phyloP scores from a whole-genome alignment of 2,797 vertebrate species.

The Xenops minutus region DNA sequence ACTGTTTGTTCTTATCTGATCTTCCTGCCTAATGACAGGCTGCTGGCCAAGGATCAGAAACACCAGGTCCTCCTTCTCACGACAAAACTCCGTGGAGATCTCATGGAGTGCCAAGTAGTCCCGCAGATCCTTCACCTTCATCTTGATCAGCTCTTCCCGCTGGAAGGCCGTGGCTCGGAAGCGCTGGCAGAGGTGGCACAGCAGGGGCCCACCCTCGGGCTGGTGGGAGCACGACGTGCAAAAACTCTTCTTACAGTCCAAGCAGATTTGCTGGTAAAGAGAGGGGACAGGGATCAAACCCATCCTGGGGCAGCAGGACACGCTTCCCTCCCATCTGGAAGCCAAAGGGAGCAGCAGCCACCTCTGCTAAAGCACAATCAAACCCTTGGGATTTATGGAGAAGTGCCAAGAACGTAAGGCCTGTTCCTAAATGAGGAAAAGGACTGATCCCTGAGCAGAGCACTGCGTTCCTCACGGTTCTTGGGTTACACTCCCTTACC shows the following conservation, averaged over 20 bases:
- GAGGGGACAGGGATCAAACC: neutral
- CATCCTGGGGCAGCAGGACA: neutral
- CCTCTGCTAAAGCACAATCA: neutral
- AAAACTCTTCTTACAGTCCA: constrained; percentile 81
- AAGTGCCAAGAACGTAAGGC: neutral
- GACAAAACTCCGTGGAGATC: constrained; percentile 88
- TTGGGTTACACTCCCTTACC: neutral
- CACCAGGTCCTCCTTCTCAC: constrained; percentile 95
- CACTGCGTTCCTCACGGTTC: neutral
- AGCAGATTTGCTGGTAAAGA: constrained; percentile 73
- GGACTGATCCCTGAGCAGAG: neutral
- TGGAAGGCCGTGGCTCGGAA: constrained; percentile 77
- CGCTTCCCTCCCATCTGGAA: neutral
- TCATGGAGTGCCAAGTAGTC: constrained; percentile 92
- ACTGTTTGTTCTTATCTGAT: constrained; percentile 48
- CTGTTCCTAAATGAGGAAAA: neutral
- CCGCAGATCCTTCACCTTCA: constrained; percentile 92
- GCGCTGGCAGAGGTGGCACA: constrained; percentile 78
- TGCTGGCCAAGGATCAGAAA: constrained; percentile 88
- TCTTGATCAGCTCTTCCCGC: constrained; percentile 80
- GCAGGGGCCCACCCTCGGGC: constrained; percentile 61
- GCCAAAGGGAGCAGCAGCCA: neutral
- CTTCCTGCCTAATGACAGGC: constrained; percentile 67
- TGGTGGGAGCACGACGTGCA: constrained; percentile 71
- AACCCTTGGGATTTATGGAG: neutral